Evolutionary conservation across 2,888 invertebrate genomes (phyloP).

Genomic region (Ptychoptera contaminata): DNA sequence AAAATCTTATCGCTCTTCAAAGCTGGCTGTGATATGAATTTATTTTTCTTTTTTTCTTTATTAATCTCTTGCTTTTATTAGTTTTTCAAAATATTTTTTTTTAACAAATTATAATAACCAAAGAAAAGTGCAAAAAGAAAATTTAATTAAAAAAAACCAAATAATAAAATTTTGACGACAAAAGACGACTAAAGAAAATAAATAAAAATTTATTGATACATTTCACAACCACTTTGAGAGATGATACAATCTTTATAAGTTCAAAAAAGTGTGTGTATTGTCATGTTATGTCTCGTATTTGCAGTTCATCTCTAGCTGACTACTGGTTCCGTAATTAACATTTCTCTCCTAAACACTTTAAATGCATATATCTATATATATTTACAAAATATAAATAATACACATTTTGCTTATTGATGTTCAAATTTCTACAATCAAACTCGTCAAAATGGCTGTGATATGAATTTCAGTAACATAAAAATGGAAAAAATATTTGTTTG

Average conservation of each 20-base stretch:
- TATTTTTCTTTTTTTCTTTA: constrained; percentile 10
- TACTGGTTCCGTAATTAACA: too few species aligned
- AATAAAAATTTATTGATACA: constrained; percentile 34
- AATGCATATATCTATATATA: neutral
- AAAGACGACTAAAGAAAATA: too few species aligned
- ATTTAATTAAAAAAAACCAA: too few species aligned
- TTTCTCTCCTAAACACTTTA: neutral
- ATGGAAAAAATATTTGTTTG: too few species aligned
- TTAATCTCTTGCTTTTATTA: too few species aligned
- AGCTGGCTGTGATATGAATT: constrained; percentile 94
- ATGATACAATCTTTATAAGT: constrained; percentile 26
- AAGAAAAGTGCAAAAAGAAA: too few species aligned
- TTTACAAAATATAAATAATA: neutral
- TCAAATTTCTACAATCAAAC: constrained; percentile 25
- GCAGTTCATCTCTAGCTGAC: too few species aligned
- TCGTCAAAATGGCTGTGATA: constrained; percentile 34
- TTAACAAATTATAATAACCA: too few species aligned
- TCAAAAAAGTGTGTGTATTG: too few species aligned
- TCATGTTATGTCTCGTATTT: too few species aligned
- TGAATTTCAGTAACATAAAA: constrained; percentile 14
- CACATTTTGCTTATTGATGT: neutral
- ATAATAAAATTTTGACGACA: too few species aligned
- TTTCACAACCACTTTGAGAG: constrained; percentile 88
- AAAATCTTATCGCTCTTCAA: constrained; percentile 68
- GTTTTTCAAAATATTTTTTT: too few species aligned